phyloP scores from a whole-genome alignment of 1,140 invertebrate species.

The Sycophila sp. region DNA sequence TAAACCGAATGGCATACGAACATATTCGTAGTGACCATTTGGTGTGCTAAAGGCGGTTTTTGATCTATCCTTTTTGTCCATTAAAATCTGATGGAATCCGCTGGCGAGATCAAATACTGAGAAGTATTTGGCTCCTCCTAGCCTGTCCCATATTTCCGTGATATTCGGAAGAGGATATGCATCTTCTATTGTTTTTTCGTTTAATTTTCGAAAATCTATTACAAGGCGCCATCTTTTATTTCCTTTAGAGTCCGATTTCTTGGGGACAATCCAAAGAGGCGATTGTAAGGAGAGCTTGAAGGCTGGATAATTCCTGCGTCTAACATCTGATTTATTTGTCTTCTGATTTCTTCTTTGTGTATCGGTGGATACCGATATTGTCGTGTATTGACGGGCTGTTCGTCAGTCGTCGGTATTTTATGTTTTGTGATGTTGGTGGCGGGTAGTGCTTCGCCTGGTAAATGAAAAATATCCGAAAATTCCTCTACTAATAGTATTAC shows the following conservation, averaged over 20 bases:
- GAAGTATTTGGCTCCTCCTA: slow-evolving; percentile 34
- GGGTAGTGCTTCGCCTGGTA: too few relatives aligned
- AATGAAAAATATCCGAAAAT: too few relatives aligned
- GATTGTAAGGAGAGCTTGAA: slow-evolving; percentile 47
- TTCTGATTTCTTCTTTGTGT: slow-evolving; percentile 3
- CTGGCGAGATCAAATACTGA: slow-evolving; percentile 30
- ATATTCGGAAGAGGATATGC: slow-evolving; percentile 39
- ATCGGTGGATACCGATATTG: slow-evolving; percentile 42
- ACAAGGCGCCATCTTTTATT: slow-evolving; percentile 45
- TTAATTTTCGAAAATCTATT: slow-evolving; percentile 42
- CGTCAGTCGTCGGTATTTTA: too few relatives aligned
- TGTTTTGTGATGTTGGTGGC: too few relatives aligned
- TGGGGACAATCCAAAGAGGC: slow-evolving; percentile 54
- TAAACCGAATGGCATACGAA: too few relatives aligned
- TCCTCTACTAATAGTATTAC: too few relatives aligned
- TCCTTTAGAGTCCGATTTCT: slow-evolving; percentile 52
- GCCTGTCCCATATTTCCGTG: slow-evolving; percentile 33
- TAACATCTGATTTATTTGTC: slow-evolving; percentile 31
- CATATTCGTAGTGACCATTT: too few relatives aligned
- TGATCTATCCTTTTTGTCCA: too few relatives aligned
- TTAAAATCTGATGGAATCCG: slow-evolving; percentile 31
- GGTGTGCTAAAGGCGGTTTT: too few relatives aligned
- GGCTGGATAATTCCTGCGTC: slow-evolving; percentile 50
- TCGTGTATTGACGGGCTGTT: too few relatives aligned
- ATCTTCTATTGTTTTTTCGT: slow-evolving; percentile 39